These are phyloP conservation scores for Portunus trituberculatus DNA, from an alignment of 1,140 invertebrate genomes.

Conservation along the genomic window DNA sequence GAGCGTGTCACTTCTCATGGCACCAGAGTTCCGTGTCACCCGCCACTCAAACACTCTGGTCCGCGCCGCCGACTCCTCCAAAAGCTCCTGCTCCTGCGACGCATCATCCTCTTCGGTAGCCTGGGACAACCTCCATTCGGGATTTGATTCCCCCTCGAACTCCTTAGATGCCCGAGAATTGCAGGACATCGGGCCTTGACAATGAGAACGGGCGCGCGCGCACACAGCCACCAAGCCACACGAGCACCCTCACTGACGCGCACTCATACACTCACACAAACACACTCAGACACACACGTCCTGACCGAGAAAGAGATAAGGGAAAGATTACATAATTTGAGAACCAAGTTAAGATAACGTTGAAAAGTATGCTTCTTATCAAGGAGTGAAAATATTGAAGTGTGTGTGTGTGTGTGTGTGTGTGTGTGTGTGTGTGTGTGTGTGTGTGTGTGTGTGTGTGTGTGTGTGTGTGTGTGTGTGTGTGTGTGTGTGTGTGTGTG, in stretches of 20 bases:
- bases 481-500: not conserved
- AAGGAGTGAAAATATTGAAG: no score
- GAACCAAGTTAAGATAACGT: not conserved
- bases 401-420: not conserved
- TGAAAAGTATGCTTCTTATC: not conserved
- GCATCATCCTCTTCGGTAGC: not conserved
- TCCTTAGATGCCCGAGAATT: not conserved
- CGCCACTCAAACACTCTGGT: not conserved
- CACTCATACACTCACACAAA: no score
- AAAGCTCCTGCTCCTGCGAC: no score
- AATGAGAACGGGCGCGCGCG: not conserved
- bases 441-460: not conserved
- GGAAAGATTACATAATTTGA: not conserved
- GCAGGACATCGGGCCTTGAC: not conserved
- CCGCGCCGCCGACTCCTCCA: not conserved
- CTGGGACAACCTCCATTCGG: not conserved
- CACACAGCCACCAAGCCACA: not conserved
- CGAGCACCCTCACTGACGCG: no score
- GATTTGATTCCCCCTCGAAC: not conserved
- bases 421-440: conserved; percentile 14
- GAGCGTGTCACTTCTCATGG: no score
- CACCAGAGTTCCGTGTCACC: not conserved
- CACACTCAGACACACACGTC: not conserved
- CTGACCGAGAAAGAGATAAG: not conserved
- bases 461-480: conserved; percentile 17